Conservation (phyloP, 2,113 vertebrate species). For the Poeciliopsis occidentalis region DNA sequence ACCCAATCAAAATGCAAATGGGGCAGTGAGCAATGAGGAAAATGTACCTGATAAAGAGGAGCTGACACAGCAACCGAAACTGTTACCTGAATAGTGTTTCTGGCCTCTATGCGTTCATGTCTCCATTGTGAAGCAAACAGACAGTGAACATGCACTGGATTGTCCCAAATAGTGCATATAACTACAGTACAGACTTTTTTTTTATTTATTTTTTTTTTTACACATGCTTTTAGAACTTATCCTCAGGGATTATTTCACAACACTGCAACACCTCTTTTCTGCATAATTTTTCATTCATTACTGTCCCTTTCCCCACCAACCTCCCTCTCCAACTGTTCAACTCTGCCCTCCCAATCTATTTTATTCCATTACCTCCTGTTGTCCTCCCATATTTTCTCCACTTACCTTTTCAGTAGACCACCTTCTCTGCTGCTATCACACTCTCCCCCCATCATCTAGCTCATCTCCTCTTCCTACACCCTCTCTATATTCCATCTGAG, state of each 20-base stretch:
- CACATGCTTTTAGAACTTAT: slow-evolving; percentile 39
- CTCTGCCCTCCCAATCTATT: slow-evolving; percentile 26
- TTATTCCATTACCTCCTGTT: slow-evolving; percentile 31
- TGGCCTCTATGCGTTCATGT: slow-evolving; percentile 26
- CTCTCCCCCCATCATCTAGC: slow-evolving; percentile 23
- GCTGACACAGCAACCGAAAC: slow-evolving; percentile 54
- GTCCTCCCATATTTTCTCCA: slow-evolving; percentile 30
- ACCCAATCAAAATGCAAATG: slow-evolving; percentile 68
- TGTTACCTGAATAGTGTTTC: slow-evolving; percentile 21
- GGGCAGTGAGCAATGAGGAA: slow-evolving; percentile 8
- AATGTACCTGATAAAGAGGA: slow-evolving; percentile 43
- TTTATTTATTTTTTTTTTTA: slow-evolving; percentile 38
- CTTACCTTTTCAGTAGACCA: slow-evolving; percentile 40
- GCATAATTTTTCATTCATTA: slow-evolving; percentile 9
- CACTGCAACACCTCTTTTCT: slow-evolving; percentile 41
- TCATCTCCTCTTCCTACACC: slow-evolving; percentile 30
- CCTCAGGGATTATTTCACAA: slow-evolving; percentile 24
- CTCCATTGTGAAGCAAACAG: slow-evolving; percentile 45
- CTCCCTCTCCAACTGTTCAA: background rate
- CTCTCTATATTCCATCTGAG: slow-evolving; percentile 41
- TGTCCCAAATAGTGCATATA: slow-evolving; percentile 19
- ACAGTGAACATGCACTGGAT: slow-evolving; percentile 39
- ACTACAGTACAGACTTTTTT: slow-evolving; percentile 33
- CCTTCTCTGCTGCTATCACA: slow-evolving; percentile 35
- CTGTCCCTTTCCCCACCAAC: background rate